phyloP scores from a whole-genome alignment of 1,140 invertebrate species.

The Drosophila pseudoobscura region DNA sequence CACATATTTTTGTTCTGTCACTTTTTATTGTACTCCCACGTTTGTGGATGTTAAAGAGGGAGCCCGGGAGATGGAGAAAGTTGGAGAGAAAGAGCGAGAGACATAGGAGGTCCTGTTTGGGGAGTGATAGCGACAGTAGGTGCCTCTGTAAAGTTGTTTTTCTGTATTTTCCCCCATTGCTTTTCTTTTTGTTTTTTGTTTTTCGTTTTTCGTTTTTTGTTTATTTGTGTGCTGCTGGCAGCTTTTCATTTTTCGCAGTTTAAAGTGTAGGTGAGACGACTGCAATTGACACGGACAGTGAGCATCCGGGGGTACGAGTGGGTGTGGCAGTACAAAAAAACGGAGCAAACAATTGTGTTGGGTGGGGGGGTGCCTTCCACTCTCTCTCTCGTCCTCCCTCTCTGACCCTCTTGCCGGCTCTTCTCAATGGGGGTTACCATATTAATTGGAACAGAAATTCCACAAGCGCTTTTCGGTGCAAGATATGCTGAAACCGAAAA shows the following conservation, averaged over 20 bases:
- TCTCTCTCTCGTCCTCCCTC: constrained; percentile 25
- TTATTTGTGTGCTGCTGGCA: constrained; percentile 61
- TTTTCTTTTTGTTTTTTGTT: constrained; percentile 18
- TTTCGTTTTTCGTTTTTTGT: constrained; percentile 23
- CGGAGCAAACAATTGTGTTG: constrained; percentile 54
- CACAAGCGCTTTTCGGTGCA: constrained; percentile 21
- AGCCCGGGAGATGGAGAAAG: background rate
- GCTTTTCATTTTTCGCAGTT: constrained; percentile 76
- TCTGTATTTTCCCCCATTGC: constrained; percentile 29
- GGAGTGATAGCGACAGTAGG: constrained; percentile 21
- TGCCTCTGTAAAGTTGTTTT: constrained; percentile 62
- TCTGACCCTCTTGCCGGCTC: constrained; percentile 6
- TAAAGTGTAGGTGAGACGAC: constrained; percentile 75
- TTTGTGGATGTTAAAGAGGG: constrained; percentile 39
- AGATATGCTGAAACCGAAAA: constrained; percentile 34
- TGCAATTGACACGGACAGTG: constrained; percentile 75
- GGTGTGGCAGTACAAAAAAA: constrained; percentile 15
- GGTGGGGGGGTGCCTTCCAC: constrained; percentile 19
- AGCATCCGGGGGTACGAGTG: constrained; percentile 42
- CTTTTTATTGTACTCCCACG: constrained; percentile 71
- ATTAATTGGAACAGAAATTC: constrained; percentile 68
- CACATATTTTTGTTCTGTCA: constrained; percentile 79
- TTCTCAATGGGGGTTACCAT: constrained; percentile 48
- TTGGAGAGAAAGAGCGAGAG: background rate
- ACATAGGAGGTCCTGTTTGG: background rate